A percentile compares a stretch with the other conserved stretches of the same genome.
phyloP scores from a whole-genome alignment of 1,140 invertebrate species.

The Alviniconcha marisindica region DNA sequence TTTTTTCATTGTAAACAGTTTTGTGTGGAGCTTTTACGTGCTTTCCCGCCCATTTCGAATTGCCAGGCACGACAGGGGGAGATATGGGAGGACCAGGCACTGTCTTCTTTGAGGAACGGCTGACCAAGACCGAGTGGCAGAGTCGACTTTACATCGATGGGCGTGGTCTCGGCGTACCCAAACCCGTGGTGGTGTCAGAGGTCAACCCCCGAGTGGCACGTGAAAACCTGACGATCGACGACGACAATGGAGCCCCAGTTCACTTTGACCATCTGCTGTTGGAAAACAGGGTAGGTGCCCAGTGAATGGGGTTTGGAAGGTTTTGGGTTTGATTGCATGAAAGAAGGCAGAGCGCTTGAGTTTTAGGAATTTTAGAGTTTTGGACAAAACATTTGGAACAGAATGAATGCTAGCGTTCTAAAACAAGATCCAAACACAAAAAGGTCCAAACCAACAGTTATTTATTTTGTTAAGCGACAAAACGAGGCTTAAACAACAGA shows the following conservation, averaged over 20 bases:
- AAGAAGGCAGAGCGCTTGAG: too few species aligned
- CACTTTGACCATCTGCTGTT: constrained; percentile 66
- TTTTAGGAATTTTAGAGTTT: too few species aligned
- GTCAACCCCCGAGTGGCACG: constrained; percentile 53
- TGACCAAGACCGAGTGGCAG: constrained; percentile 50
- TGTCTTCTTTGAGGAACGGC: constrained; percentile 64
- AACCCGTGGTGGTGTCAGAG: constrained; percentile 60
- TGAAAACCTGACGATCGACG: constrained; percentile 35
- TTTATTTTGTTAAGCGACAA: too few species aligned
- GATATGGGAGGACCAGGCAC: constrained; percentile 63
- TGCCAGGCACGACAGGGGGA: constrained; percentile 33
- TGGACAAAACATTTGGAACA: too few species aligned
- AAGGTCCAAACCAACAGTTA: too few species aligned
- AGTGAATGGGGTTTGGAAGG: too few species aligned
- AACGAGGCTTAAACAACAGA: too few species aligned
- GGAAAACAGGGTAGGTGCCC: constrained; percentile 58
- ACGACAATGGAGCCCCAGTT: constrained; percentile 58
- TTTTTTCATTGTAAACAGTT: too few species aligned
- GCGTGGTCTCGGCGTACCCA: constrained; percentile 46
- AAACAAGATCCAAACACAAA: too few species aligned
- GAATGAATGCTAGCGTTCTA: too few species aligned
- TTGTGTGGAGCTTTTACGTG: not conserved
- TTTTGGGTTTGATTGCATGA: too few species aligned
- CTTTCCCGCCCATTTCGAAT: not conserved
- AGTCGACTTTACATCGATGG: constrained; percentile 64